phyloP scores from a whole-genome alignment of 2,888 invertebrate species.

The Macrophya annulata region DNA sequence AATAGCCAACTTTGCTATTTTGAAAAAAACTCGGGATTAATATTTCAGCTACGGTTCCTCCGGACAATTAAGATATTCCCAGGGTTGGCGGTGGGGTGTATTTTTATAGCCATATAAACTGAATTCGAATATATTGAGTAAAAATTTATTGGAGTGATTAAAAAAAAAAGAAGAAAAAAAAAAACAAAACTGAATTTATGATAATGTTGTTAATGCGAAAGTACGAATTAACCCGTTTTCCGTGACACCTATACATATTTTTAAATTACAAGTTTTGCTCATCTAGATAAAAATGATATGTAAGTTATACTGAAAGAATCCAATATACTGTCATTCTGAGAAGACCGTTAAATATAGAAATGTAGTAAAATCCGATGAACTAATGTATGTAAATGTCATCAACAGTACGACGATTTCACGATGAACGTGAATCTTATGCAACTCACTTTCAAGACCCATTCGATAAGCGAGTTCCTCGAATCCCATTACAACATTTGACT shows the following conservation, averaged over 20 bases:
- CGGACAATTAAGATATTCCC: neutral
- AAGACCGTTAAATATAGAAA: neutral
- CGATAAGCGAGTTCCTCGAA: conserved; percentile 89
- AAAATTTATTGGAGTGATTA: neutral
- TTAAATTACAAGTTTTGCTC: neutral
- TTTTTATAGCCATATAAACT: neutral
- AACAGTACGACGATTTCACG: neutral
- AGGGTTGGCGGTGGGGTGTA: neutral
- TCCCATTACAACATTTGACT: conserved; percentile 76
- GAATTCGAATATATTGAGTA: neutral
- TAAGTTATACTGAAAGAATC: neutral
- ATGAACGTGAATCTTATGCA: neutral
- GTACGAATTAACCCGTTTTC: conserved; percentile 1
- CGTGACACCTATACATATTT: neutral
- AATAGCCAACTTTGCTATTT: neutral
- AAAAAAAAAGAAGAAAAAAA: neutral
- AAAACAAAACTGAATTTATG: neutral
- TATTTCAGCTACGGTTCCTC: neutral
- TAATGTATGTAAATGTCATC: too few species aligned
- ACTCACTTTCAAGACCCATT: conserved; percentile 90
- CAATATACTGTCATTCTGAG: neutral
- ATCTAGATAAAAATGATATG: neutral
- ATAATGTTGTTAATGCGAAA: neutral
- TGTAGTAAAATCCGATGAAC: neutral
- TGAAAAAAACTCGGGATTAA: neutral